Evolutionary conservation across 2,113 vertebrate species (phyloP), one percentile per base, ranked within the genome.

Genomic region (Rhinoptilus africanus): DNA sequence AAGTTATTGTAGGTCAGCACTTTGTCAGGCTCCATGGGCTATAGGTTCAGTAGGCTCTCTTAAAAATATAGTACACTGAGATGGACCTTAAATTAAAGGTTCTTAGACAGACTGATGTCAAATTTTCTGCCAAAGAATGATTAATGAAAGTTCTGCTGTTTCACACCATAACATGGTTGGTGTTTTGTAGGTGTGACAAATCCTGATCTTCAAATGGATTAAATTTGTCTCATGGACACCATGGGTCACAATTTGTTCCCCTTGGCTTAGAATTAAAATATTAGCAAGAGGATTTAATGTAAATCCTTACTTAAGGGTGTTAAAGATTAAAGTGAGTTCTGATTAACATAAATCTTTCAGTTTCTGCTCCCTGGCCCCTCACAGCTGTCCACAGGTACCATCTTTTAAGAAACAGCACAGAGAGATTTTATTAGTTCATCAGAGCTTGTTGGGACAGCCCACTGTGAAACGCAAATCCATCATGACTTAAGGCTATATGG

Each of bases 301-400:
- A 86, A 93, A 92, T 95, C 87, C 75, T 83, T 76, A 83, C 56
- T 76, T 69, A 66, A 79, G 66, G 30, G 48, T 78, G 57, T 77
- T 88, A 68, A 85, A 87, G 57, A 74, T 91, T 89, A 43, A 92
- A 91, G 62, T 62, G 68, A 90, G 45, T 56, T 87, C 81, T 92
- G 64, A 78, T 84, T 75, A 72, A 68, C 20, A 51, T 84, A 77
- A 82, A 76, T 74, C 73, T 89, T 69, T 72, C 32, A 30, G 19
- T 50, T 15, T 59, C 62, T 73, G 24, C 47, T 92, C 21, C 26
- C 67, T 89, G 62, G 51, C 34, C 51, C 32, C 47, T 86, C 69
- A 57, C 8, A 60, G 56, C 34, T 75, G 35, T 39, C 62, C 30
- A 68, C 19, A 85, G 66, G 45, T 69, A 21, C 34, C 27, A 28